Base-by-base conservation (phyloP, 2,113 vertebrate species). In the Chionomys nivalis region DNA sequence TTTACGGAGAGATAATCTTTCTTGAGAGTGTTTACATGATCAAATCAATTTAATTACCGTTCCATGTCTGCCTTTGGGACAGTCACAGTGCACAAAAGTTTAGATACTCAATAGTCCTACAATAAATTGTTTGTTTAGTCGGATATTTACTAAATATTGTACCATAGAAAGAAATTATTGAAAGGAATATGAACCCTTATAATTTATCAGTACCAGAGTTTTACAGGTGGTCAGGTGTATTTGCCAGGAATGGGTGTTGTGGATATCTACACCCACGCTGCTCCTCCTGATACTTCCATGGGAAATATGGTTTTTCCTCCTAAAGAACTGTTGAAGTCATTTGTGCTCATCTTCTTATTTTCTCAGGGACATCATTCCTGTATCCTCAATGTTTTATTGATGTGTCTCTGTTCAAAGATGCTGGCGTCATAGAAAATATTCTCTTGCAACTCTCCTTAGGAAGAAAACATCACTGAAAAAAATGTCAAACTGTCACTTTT, bases 191-290 rank as follows among this genome's bases (percentile, higher is more conserved):
- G 8, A 47, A 39, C 17, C 9, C 8, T 58, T 24, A 9, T 19
- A 55, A 85, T 44, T 88, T 63, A 88, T 14, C 95, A 42, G 24
- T 26, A 86, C 28, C 42, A 49, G 39, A 39, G 4, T 36, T 89
- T 75, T 33, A 52, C 19, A 68, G 44, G 8, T 19, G 19, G 10
- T 47, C 42, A 79, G 24, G 28, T 12, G 11, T 42, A 42, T 17
- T 33, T 55, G 4, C 14, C 72, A 6, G 70, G 66, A 72, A 44
- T 17, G 3, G 39, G 3, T 47, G 3, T 1, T 12, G 5, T 8
- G 3, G 3, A 0, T 2, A 0, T 24, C 23, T 26, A 17, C 0
- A 0, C 39, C 24, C 21, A 13, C 33, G 19, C 39, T 19, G 28
- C 39, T 6, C 11, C 77, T 11, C 33, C 63, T 14, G 79, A 13